Evolutionary conservation across 2,113 vertebrate species (phyloP).

Genomic region (Sitta europaea): DNA sequence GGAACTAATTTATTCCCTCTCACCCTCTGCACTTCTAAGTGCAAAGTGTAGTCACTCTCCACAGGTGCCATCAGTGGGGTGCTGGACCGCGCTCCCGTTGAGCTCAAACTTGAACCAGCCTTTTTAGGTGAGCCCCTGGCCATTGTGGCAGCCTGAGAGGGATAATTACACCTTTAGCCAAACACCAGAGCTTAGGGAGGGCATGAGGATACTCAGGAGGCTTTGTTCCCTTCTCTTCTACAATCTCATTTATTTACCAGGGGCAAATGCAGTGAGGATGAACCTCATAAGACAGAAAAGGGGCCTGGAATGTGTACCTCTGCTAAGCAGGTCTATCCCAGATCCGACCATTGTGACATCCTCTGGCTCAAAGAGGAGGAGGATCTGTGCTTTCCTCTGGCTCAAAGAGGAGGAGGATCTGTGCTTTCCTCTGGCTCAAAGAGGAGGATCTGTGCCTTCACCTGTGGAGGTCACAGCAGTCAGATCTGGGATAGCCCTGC

Average conservation of each 20-base stretch:
- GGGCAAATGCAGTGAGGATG: background rate
- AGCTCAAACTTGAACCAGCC: background rate
- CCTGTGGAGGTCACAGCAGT: background rate
- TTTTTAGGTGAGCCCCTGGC: background rate
- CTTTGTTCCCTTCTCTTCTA: background rate
- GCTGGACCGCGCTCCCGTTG: background rate
- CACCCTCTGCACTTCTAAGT: background rate
- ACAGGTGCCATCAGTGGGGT: background rate
- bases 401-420: no score
- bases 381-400: rapidly evolving
- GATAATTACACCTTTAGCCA: background rate
- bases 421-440: no score
- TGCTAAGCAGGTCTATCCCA: no score
- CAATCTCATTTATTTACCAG: background rate
- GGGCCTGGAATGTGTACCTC: background rate
- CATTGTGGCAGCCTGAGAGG: background rate
- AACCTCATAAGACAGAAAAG: background rate
- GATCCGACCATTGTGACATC: background rate
- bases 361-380: background rate
- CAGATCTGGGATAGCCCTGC: background rate
- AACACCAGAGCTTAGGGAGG: background rate
- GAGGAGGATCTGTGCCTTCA: rapidly evolving
- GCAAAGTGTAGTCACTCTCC: background rate
- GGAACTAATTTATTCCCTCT: background rate
- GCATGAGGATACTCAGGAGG: background rate